Percentiles rank a stretch among this genome's conserved stretches.
These are phyloP conservation scores for Tenebrosternarchus preto DNA, from an alignment of 2,113 vertebrate genomes.

Conservation along the genomic window DNA sequence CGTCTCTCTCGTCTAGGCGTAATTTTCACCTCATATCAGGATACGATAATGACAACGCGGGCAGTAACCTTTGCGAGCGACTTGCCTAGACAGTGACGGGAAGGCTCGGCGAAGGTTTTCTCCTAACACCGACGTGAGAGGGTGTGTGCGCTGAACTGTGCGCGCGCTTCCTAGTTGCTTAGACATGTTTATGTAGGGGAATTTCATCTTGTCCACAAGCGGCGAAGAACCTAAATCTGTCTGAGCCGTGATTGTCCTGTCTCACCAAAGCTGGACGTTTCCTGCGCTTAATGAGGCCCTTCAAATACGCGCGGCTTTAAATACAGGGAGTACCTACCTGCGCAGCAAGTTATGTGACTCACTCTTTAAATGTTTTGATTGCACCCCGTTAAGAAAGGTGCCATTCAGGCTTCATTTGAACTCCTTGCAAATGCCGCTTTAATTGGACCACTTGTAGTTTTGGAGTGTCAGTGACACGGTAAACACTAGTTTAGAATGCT, in stretches of 20 bases:
- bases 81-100: background rate
- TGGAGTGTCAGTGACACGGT: background rate
- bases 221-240: background rate
- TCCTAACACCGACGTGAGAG: background rate
- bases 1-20: conserved; percentile 17
- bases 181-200: background rate
- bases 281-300: background rate
- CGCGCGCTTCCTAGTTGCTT: conserved; percentile 9
- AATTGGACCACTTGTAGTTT: background rate
- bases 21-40: conserved; percentile 21
- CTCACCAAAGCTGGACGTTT: conserved; percentile 11
- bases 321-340: background rate
- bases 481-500: background rate
- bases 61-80: conserved; percentile 10
- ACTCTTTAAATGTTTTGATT: conserved; percentile 11
- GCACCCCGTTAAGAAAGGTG: background rate
- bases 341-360: conserved; percentile 7
- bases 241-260: conserved; percentile 11
- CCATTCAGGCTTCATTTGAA: background rate
- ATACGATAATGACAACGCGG: conserved; percentile 29
- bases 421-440: background rate
- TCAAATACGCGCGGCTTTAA: conserved; percentile 11
- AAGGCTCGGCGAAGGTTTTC: background rate
- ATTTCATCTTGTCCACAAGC: background rate
- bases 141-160: background rate